A percentile compares a stretch with the other conserved stretches of the same genome.
phyloP scores from a whole-genome alignment of 2,797 vertebrate genomes.

The Gallinago solitaria region DNA sequence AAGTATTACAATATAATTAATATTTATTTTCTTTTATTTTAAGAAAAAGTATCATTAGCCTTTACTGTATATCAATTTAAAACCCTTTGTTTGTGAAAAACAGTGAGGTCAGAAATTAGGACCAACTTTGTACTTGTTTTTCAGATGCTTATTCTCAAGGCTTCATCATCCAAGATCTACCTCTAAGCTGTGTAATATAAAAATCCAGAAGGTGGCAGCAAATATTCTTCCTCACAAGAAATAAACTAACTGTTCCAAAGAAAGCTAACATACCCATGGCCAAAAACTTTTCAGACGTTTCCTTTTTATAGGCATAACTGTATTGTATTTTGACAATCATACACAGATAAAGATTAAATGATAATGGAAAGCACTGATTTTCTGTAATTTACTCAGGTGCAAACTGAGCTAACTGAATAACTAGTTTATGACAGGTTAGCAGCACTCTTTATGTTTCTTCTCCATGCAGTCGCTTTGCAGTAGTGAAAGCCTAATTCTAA shows the following conservation, averaged over 20 bases:
- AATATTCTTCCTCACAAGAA: not conserved
- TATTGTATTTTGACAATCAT: not conserved
- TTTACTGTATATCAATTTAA: not conserved
- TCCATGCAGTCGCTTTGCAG: not conserved
- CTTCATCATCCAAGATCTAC: not conserved
- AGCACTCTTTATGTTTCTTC: not conserved
- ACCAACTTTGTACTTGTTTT: not conserved
- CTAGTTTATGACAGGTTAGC: not conserved
- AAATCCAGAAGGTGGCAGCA: slow-evolving; percentile 75
- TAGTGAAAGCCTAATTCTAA: not conserved
- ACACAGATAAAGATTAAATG: not conserved
- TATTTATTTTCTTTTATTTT: not conserved
- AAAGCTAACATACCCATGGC: not conserved
- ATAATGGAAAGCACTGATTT: not conserved
- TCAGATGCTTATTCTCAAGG: not conserved
- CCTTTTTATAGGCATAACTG: not conserved
- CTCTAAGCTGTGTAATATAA: no score
- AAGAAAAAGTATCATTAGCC: not conserved
- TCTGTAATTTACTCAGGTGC: not conserved
- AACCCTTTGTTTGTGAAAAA: not conserved
- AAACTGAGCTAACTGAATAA: not conserved
- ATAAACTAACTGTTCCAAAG: not conserved
- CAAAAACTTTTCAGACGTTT: not conserved
- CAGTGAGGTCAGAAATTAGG: not conserved
- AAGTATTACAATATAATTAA: not conserved